Base-by-base conservation (phyloP, 2,888 invertebrate genomes). In the Campoplex nolae region DNA sequence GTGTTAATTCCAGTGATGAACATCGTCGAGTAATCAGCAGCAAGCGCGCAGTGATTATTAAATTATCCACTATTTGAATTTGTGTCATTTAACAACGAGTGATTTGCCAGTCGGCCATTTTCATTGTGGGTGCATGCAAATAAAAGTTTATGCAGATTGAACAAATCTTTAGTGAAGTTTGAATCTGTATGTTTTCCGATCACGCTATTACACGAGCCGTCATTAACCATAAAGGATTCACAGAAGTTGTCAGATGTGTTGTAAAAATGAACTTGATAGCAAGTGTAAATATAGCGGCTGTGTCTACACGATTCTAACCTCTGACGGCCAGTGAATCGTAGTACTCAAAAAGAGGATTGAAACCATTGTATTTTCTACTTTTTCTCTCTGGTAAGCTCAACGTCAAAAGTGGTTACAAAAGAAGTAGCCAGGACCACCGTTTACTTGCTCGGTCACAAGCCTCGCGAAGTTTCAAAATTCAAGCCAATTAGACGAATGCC, bases 401-500 rank as follows among this genome's bases (percentile, higher is more conserved):
- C 35, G 13, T 65, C 45, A 58, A n/a, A 62, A 76, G 35, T 67
- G 54, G 38, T 58, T n/a, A n/a, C 23, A 79, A 75, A 71, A 48
- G 54, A 82, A 62, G 68, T 45, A 74, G 11, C 51, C 65, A 79
- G 54, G 11, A 75, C 45, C 51, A n/a, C 45, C 35, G 51, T 56
- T 81, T 32, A 76, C 65, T n/a, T 42, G 76, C 48, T 56, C 82
- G 54, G 68, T 84, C 81, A 83, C 74, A 81, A 83, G 51, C 51
- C 67, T 54, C 77, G 82, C 48, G 74, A 76, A 83, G 80, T 71
- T 88, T 85, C 51, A 77, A 83, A 88, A 71, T 58, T 73, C 81
- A 77, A 73, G 65, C 88, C 86, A 88, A 89, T 89, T 89, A 88
- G 84, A 85, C 79, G 82, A 86, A 80, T 79, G 65, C 79, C 84